phyloP scores from a whole-genome alignment of 2,113 vertebrate species.

The Uria lomvia region DNA sequence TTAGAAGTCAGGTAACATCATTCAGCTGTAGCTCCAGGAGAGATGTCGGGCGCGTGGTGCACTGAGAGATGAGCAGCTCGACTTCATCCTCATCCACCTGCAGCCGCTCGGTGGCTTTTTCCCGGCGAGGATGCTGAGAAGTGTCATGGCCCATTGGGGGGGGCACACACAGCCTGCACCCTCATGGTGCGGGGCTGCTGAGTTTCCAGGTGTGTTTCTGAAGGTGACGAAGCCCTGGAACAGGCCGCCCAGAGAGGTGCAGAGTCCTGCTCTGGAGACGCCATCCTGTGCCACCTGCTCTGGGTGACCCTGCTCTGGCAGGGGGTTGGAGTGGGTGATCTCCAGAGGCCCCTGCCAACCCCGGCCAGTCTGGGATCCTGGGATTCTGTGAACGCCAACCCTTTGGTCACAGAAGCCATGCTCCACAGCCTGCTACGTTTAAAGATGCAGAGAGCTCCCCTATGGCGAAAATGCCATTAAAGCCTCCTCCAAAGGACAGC shows the following conservation, averaged over 20 bases:
- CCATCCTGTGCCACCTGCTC: not conserved
- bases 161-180: rapidly evolving
- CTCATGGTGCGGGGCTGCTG: not conserved
- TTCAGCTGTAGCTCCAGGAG: not conserved
- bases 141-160: not conserved
- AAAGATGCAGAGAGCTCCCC: not conserved
- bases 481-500: not conserved
- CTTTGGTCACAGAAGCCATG: not conserved
- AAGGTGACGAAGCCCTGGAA: not conserved
- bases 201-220: not conserved
- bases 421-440: not conserved
- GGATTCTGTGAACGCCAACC: not conserved
- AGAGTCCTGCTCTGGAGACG: not conserved
- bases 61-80: not conserved
- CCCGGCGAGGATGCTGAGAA: not conserved
- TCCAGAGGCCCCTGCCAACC: too few species aligned
- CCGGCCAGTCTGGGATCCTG: too few species aligned
- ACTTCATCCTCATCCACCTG: not conserved
- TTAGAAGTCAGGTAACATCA: not conserved
- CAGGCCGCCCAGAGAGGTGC: not conserved
- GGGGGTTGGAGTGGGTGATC: too few species aligned
- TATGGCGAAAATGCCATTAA: not conserved
- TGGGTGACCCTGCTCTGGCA: too few species aligned
- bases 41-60: not conserved
- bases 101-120: not conserved